Evolutionary conservation across 2,797 vertebrate genomes (phyloP), one percentile per base, ranked within the genome.

Genomic region (Rhinophrynus dorsalis): DNA sequence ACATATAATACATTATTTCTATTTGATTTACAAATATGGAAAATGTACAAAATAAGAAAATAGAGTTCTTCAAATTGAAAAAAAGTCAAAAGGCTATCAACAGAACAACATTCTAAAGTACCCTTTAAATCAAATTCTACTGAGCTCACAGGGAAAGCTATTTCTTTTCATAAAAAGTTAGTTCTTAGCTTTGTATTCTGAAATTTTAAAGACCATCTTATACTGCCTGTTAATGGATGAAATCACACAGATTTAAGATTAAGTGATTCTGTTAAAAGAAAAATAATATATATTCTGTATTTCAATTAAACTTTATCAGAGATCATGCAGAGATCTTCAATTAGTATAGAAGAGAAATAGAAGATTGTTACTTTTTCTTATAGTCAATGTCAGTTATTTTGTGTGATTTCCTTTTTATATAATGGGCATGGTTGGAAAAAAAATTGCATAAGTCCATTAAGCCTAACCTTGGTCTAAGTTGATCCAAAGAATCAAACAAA

Each of bases 141-240:
- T 33, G n/a, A 13, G 18, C 4, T 29, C 29, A 12, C 15, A 33
- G 51, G 51, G n/a, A 38, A 38, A 6, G 11, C 15, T 38, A 44
- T 18, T 44, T 18, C 40, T 18, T 52, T 52, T 27, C 29, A 52
- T 52, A 52, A 29, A 51, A 32, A 30, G 51, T 54, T 18, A 54
- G 51, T 2, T 32, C n/a, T 18, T 5, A 32, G 11, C 51, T 54
- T 9, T 54, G 15, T 29, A 32, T 32, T 54, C 15, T 32, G 51
- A 5, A 3, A 51, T 27, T 52, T 30, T 30, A 6, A 38, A 29
- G 48, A n/a, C 48, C 29, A 17, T 24, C 24, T 11, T 30, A 24
- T 26, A 24, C n/a, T 30, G 8, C 2, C 13, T 26, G 24, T 52
- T 52, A 15, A 33, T 55, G 51, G n/a, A 32, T 10, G 29, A 55